phyloP scores from a whole-genome alignment of 2,113 vertebrate species.

The Larimichthys polyactis region DNA sequence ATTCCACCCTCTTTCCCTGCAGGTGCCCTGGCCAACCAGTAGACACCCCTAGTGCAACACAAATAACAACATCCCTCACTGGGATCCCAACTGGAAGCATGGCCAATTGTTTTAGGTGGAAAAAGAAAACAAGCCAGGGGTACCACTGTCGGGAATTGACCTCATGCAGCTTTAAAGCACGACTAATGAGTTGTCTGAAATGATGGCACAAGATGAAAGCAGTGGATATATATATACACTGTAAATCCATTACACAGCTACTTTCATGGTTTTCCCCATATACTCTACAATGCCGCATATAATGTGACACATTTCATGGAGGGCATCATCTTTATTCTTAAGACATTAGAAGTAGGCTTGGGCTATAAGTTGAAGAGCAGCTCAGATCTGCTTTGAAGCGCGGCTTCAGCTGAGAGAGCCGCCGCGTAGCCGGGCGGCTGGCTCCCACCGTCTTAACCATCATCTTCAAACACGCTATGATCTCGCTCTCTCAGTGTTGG shows the following conservation, averaged over 20 bases:
- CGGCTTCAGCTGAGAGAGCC: slow-evolving; percentile 45
- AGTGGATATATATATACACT: not conserved
- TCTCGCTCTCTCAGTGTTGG: slow-evolving; percentile 48
- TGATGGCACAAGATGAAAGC: slow-evolving; percentile 26
- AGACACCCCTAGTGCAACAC: not conserved
- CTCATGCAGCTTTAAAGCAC: slow-evolving; percentile 22
- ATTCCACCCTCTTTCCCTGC: not conserved
- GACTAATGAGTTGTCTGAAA: slow-evolving; percentile 33
- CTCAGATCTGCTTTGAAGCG: slow-evolving; percentile 64
- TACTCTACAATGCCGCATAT: not conserved
- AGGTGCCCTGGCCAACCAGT: not conserved
- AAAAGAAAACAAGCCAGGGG: not conserved
- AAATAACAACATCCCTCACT: not conserved
- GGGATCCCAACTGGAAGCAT: not conserved
- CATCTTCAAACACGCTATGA: slow-evolving; percentile 75
- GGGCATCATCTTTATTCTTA: slow-evolving; percentile 22
- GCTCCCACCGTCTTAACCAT: slow-evolving; percentile 50
- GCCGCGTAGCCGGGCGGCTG: slow-evolving; percentile 18
- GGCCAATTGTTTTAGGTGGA: not conserved
- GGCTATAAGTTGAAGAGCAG: slow-evolving; percentile 57
- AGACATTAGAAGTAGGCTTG: slow-evolving; percentile 36
- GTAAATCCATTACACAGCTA: not conserved
- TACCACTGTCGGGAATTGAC: not conserved
- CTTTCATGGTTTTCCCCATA: slow-evolving; percentile 12
- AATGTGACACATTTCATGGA: slow-evolving; percentile 35